Base-by-base conservation (phyloP, 2,113 vertebrate species). In the Hylia prasina region DNA sequence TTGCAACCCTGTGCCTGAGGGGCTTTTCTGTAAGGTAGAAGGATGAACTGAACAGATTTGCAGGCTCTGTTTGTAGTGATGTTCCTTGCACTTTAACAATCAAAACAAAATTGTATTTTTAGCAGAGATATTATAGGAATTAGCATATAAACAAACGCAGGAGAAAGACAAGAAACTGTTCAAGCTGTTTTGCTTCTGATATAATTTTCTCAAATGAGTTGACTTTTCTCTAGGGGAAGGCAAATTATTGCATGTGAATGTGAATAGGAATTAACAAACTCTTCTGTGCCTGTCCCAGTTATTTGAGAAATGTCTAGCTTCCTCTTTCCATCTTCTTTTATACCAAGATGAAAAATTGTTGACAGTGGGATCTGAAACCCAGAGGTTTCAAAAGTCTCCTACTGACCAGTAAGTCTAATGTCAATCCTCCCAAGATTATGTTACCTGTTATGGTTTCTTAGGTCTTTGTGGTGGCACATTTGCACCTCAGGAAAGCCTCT, bases 31-130 rank as follows among this genome's bases (percentile, higher is more conserved):
- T 47, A 22, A 14, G 1, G 2, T 13, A 50, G 28, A 60, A 82
- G 17, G 24, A 70, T 18, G 13, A n/a, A 28, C 9, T 9, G 22
- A 86, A 64, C 2, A 25, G 30, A 14, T 92, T 79, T 22, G 22
- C 24, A 40, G 42, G 30, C 7, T 65, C 17, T 50, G 6, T 68
- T 88, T 82, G 54, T 30, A 57, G 22, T 30, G 24, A 37, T 79
- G 39, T 2, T 89, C 19, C 25, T 73, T 63, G 60, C 57, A 19
- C 17, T 30, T 35, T 22, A 80, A 63, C 42, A 96, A 47, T 75
- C n/a, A 84, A 95, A 96, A 39, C 21, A 72, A 61, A 86, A 9
- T 58, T 71, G 24, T 82, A 71, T 84, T 92, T 96, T 89, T 77
- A 92, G 48, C 48, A 81, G 51, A 87, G 33, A 31, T 89, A 82